Base-by-base conservation (phyloP, 2,113 vertebrate genomes). In the Anolis carolinensis region DNA sequence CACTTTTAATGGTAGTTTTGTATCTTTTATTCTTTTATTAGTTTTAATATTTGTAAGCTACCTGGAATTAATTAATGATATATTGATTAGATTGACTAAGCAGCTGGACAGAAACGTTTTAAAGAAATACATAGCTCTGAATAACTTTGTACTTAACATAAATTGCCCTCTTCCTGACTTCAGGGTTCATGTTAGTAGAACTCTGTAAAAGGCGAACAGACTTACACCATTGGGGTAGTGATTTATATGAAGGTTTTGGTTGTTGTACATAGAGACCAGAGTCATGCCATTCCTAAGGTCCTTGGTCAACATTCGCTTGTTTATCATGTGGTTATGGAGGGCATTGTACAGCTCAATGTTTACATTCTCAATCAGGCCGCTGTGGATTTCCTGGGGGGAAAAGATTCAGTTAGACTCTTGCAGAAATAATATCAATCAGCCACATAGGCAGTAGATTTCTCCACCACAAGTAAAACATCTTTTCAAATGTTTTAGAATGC, bases 151-250 rank as follows among this genome's bases (percentile, higher is more conserved):
- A 59, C 55, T 16, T 59, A 59, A 59, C 3, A 7, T 25, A 30
- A 67, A 48, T 50, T 0, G 0, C 34, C 2, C 68, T 73, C 83
- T 82, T 18, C 68, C 50, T 72, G 18, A 8, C 72, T 14, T 21
- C 16, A 32, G 18, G 27, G 27, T 30, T 30, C n/a, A 34, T 52
- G 78, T 50, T 0, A 5, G 25, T 77, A 63, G 27, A 79, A 20
- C 27, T 62, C 11, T 48, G 16, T n/a, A 0, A 10, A 32, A 2
- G 63, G 11, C 67, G 0, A 55, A 62, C 10, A 90, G 50, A 95
- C 98, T 96, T 95, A 99, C 99, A 92, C 99, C 99, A 84, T 99
- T 99, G 84, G 98, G 90, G 93, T 99, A 99, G 90, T 99, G 99
- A 92, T 99, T 98, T 91, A 99, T 98, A 52, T 95, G 91, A 79